Evolutionary conservation across 2,113 vertebrate species (phyloP).

Genomic region (Hippolais icterina): DNA sequence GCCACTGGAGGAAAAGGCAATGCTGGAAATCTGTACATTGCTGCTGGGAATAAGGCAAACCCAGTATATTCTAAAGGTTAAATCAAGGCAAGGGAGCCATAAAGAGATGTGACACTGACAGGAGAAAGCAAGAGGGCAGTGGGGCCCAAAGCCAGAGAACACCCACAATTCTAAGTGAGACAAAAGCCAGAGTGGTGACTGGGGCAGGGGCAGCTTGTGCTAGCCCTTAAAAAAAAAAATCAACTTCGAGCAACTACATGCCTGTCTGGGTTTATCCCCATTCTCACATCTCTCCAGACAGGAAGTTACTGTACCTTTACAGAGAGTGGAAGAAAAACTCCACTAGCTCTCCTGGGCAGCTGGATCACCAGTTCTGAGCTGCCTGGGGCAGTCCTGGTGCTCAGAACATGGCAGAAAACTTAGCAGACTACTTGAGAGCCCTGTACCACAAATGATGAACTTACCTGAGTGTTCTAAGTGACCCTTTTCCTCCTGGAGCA

Average conservation of each 20-base stretch:
- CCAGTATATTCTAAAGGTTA: neutral
- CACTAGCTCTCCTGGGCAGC: neutral
- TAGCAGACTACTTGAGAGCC: neutral
- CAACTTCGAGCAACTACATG: neutral
- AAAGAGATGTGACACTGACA: fast-evolving
- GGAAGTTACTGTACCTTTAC: neutral
- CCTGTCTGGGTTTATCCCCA: neutral
- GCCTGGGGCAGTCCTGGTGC: fast-evolving
- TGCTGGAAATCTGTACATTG: neutral
- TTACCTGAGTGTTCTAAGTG: neutral
- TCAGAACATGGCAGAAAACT: fast-evolving
- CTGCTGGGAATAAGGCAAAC: neutral
- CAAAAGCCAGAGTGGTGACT: neutral
- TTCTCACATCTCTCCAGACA: neutral
- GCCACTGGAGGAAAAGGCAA: neutral
- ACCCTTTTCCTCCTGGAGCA: neutral
- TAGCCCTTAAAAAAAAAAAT: neutral
- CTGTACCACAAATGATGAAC: neutral
- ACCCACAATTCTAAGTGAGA: fast-evolving
- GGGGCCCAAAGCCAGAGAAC: neutral
- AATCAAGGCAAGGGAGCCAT: neutral
- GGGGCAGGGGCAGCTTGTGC: neutral
- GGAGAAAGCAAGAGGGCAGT: neutral
- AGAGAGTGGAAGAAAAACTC: neutral
- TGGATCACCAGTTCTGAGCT: neutral